Conservation (phyloP, 2,113 vertebrate genomes). For the Rostratula benghalensis region DNA sequence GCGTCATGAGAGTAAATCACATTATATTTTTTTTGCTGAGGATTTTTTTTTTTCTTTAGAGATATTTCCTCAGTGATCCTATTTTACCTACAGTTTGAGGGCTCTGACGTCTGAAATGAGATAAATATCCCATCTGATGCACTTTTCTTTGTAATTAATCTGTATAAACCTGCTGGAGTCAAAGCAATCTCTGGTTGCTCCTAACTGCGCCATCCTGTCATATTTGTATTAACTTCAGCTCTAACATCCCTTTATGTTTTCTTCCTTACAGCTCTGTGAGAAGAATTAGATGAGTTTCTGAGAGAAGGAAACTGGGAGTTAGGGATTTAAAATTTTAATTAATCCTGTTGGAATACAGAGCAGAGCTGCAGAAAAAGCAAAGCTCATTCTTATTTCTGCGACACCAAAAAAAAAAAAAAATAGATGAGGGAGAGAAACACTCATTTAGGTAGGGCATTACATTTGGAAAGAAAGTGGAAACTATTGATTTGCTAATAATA, state of each 20-base stretch:
- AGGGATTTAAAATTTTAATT: slow-evolving; percentile 36
- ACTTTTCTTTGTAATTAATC: slow-evolving; percentile 5
- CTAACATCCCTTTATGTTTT: not conserved
- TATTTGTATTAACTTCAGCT: not conserved
- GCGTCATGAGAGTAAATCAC: not conserved
- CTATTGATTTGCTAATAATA: not conserved
- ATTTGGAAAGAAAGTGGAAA: slow-evolving; percentile 37
- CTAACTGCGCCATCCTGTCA: not conserved
- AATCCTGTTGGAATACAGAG: not conserved
- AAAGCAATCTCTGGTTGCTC: not conserved
- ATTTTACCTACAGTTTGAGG: not conserved
- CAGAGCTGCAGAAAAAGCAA: not conserved
- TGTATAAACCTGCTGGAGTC: not conserved
- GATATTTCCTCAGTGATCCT: not conserved
- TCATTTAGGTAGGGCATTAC: not conserved
- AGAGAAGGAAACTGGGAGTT: not conserved
- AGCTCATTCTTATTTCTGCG: not conserved
- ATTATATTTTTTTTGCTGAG: not conserved
- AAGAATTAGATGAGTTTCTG: not conserved
- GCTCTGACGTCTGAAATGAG: not conserved
- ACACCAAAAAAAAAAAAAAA: not conserved
- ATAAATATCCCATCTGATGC: not conserved
- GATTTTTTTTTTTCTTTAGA: not conserved
- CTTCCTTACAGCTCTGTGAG: not conserved
- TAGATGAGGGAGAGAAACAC: not conserved